Conservation (phyloP, 2,888 invertebrate genomes). For the Cancer borealis region DNA sequence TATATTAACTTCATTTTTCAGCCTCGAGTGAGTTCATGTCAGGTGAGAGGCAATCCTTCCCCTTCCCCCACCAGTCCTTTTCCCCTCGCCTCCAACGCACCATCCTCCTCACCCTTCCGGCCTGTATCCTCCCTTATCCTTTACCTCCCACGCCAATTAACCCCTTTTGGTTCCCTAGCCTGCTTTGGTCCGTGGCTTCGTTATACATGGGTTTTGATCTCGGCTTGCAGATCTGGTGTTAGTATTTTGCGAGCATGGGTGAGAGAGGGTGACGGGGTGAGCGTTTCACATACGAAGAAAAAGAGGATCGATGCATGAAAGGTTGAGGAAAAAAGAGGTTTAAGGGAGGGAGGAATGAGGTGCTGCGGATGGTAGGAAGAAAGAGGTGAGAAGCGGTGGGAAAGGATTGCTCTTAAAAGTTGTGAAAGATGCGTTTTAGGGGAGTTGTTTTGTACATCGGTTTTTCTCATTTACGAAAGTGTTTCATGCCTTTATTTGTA, state of each 20-base stretch:
- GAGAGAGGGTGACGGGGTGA: no score
- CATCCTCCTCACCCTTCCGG: background rate
- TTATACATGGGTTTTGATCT: background rate
- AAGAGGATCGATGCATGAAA: background rate
- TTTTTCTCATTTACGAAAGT: background rate
- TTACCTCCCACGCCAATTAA: background rate
- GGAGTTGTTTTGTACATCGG: background rate
- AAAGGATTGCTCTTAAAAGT: constrained; percentile 7
- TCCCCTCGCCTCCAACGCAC: no score
- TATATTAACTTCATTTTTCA: constrained; percentile 7
- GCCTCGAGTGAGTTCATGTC: background rate
- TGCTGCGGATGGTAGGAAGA: background rate
- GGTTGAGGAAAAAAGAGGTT: background rate
- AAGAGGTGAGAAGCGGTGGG: background rate
- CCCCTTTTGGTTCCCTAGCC: background rate
- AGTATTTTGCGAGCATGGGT: background rate
- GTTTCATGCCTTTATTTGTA: no score
- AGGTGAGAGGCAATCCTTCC: constrained; percentile 7
- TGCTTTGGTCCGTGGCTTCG: background rate
- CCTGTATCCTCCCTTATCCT: background rate
- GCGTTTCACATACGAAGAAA: no score
- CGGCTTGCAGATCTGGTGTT: background rate
- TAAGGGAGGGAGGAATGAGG: no score
- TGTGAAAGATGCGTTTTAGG: background rate
- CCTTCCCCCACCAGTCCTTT: background rate